These are phyloP conservation scores for Erpornis zantholeuca DNA, from an alignment of 2,113 vertebrate species.

Conservation along the genomic window DNA sequence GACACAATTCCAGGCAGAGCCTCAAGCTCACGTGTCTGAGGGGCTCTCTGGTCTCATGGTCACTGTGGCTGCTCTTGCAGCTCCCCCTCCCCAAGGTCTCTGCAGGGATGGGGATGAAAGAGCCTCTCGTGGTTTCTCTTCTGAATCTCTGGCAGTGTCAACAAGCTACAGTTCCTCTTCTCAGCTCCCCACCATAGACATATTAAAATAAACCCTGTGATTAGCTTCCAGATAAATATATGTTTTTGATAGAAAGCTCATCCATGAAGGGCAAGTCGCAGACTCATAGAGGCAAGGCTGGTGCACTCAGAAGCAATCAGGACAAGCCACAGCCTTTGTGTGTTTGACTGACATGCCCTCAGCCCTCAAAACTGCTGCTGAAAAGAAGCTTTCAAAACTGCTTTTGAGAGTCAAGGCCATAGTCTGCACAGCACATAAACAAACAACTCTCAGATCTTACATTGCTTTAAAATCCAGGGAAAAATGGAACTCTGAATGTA, in stretches of 20 bases:
- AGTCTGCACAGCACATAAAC: background rate
- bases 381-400: background rate
- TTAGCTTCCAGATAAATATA: background rate
- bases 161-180: background rate
- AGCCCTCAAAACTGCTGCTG: background rate
- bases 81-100: background rate
- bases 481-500: background rate
- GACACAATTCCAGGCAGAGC: background rate
- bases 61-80: background rate
- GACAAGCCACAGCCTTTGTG: background rate
- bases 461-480: background rate
- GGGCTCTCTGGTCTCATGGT: background rate
- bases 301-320: background rate
- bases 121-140: background rate
- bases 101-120: background rate
- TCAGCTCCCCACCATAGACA: background rate
- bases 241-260: background rate
- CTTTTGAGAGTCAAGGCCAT: slow-evolving; percentile 11
- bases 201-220: background rate
- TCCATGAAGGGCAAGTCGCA: background rate
- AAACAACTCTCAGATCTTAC: background rate
- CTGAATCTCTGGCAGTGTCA: background rate
- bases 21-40: accelerated
- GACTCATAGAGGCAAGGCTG: background rate
- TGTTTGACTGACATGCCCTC: background rate